These are phyloP conservation scores for Poicephalus meyeri DNA, from an alignment of 2,113 vertebrate genomes.

Conservation along the genomic window DNA sequence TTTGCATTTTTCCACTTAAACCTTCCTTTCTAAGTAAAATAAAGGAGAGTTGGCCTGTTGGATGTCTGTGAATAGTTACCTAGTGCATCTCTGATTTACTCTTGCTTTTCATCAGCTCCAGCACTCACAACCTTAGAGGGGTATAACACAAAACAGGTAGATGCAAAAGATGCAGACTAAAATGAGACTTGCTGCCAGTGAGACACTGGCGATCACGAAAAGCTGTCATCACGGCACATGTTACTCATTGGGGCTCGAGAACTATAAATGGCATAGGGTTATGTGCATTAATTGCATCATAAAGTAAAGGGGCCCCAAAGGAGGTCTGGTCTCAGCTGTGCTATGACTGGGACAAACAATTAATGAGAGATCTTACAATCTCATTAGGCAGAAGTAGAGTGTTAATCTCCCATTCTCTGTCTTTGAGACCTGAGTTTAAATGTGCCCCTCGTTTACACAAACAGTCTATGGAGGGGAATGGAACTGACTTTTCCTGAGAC, in stretches of 20 bases:
- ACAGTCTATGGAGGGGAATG: neutral
- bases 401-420: neutral
- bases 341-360: neutral
- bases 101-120: neutral
- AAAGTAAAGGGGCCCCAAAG: neutral
- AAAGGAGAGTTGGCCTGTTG: neutral
- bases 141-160: neutral
- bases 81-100: neutral
- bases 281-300: constrained; percentile 18
- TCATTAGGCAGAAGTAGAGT: neutral
- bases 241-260: fast-evolving
- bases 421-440: neutral
- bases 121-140: neutral
- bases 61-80: neutral
- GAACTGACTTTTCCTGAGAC: neutral
- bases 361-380: constrained; percentile 1
- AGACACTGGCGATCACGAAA: neutral
- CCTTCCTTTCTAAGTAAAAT: neutral
- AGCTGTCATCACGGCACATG: neutral
- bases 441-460: neutral
- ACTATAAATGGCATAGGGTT: neutral
- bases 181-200: neutral
- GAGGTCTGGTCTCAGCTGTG: neutral
- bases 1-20: neutral
- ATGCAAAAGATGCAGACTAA: neutral